Conservation (phyloP, 1,140 invertebrate species). For the Pseudomyrmex dendroicus region DNA sequence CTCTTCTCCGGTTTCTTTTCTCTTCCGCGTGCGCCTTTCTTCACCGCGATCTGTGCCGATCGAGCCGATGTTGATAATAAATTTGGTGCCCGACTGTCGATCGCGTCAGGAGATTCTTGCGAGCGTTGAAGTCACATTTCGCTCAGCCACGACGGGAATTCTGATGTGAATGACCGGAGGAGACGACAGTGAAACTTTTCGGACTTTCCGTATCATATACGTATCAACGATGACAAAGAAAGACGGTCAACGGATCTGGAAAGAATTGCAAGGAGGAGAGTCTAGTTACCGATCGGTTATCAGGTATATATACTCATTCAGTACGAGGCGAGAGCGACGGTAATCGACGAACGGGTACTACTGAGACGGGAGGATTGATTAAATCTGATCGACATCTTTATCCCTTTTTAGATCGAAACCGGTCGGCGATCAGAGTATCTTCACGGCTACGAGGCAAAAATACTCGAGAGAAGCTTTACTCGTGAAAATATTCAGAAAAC, state of each 20-base stretch:
- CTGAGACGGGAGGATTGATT: constrained; percentile 34
- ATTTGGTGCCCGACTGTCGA: constrained; percentile 43
- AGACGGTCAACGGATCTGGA: constrained; percentile 4
- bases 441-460: background rate
- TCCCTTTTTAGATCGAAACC: constrained; percentile 40
- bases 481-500: background rate
- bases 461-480: background rate
- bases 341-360: constrained; percentile 51
- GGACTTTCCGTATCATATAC: constrained; percentile 13
- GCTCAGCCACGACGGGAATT: background rate
- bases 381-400: constrained; percentile 46
- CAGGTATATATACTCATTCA: constrained; percentile 45
- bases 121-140: constrained; percentile 7
- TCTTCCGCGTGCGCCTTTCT: constrained; percentile 34
- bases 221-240: constrained; percentile 49
- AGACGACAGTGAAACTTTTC: constrained; percentile 64
- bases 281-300: constrained; percentile 63
- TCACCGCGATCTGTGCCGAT: constrained; percentile 45
- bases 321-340: constrained; percentile 7
- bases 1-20: background rate
- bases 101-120: constrained; percentile 17
- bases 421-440: constrained; percentile 22
- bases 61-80: constrained; percentile 8
- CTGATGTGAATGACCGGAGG: constrained; percentile 52
- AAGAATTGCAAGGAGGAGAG: constrained; percentile 42